These are phyloP conservation scores for Hemitrygon akajei DNA, from an alignment of 2,797 vertebrate genomes.

Conservation along the genomic window DNA sequence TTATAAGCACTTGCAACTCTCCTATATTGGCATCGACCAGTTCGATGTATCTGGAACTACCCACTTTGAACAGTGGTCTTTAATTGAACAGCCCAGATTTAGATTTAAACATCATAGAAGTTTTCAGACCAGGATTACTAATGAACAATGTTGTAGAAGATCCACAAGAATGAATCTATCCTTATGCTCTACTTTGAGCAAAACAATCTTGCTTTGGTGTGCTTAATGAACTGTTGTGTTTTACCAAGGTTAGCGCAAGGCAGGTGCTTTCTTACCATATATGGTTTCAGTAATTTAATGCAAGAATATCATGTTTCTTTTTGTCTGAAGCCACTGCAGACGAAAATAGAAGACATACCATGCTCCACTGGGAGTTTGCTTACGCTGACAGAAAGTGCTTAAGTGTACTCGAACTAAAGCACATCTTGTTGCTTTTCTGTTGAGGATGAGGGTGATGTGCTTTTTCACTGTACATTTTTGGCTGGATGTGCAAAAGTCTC, in stretches of 20 bases:
- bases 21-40: not conserved
- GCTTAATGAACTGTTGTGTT: constrained; percentile 3
- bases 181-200: not conserved
- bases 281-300: constrained; percentile 25
- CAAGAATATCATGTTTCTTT: constrained; percentile 31
- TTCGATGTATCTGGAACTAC: not conserved
- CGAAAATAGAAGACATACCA: constrained; percentile 27
- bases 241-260: constrained; percentile 21
- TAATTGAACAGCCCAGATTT: not conserved
- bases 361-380: not conserved
- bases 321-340: not conserved
- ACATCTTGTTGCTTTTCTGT: not conserved
- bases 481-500: not conserved
- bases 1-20: not conserved
- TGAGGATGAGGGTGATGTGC: not conserved
- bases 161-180: not conserved
- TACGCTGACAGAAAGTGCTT: constrained; percentile 9
- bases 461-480: not conserved
- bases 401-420: not conserved
- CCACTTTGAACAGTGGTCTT: not conserved
- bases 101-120: not conserved
- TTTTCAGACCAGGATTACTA: not conserved
- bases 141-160: not conserved
- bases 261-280: constrained; percentile 25
- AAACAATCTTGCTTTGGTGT: not conserved